Conservation (phyloP, 2,888 invertebrate genomes). For the Catocala nupta region DNA sequence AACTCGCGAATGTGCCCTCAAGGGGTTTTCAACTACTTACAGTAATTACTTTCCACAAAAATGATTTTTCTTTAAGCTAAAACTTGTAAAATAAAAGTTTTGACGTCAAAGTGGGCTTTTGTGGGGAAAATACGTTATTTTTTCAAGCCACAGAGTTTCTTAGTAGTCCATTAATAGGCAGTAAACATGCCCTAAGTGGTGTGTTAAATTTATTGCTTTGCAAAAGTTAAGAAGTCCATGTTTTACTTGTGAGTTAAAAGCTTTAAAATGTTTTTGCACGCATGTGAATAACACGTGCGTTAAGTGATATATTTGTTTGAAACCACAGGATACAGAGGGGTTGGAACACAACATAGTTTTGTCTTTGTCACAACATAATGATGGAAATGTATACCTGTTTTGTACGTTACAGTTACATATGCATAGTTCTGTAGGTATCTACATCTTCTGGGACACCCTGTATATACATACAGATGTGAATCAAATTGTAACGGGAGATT, state of each 20-base stretch:
- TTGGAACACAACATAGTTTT: too few species aligned
- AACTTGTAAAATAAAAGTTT: conserved; percentile 8
- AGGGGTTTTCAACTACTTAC: conserved; percentile 1
- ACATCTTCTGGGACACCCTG: too few species aligned
- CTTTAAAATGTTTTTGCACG: neutral
- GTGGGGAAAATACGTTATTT: neutral
- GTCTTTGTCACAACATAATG: too few species aligned
- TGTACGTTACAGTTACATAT: too few species aligned
- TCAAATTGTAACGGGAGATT: too few species aligned
- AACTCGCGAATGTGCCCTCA: neutral
- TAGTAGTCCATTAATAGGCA: conserved; percentile 12
- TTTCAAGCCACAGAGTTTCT: conserved; percentile 2
- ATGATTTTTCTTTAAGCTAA: neutral
- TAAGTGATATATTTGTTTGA: too few species aligned
- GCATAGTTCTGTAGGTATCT: too few species aligned
- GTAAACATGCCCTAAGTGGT: conserved; percentile 13
- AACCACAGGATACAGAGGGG: too few species aligned
- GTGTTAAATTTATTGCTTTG: conserved; percentile 13
- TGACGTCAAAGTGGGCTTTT: neutral
- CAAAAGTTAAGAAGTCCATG: conserved; percentile 7
- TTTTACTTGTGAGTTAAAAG: conserved; percentile 20
- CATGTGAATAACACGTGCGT: too few species aligned
- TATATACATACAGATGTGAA: too few species aligned
- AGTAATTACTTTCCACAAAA: conserved; percentile 7
- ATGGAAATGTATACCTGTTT: too few species aligned